Evolutionary conservation across 1,140 invertebrate genomes (phyloP).

Genomic region (Frieseomelitta varia): DNA sequence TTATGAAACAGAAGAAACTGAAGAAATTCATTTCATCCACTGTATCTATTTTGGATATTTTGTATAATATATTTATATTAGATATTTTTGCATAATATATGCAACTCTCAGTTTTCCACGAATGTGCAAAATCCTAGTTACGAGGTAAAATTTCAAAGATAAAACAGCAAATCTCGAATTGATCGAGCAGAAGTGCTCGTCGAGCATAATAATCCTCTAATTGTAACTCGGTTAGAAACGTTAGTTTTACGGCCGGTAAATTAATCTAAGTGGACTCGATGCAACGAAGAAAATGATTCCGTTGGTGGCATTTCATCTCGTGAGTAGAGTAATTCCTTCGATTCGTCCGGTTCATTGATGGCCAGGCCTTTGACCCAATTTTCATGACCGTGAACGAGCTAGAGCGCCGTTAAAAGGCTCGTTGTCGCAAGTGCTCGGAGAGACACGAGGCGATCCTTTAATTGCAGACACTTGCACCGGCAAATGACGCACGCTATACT

Average conservation of each 20-base stretch:
- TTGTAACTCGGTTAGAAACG: conserved; percentile 9
- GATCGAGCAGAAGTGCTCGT: not conserved
- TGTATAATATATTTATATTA: too few relatives aligned
- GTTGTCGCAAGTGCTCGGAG: conserved; percentile 24
- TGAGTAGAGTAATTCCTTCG: conserved; percentile 46
- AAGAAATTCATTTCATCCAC: too few relatives aligned
- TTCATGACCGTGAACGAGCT: conserved; percentile 60
- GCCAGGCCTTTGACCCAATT: conserved; percentile 61
- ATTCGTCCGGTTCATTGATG: conserved; percentile 52
- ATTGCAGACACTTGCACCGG: conserved; percentile 45
- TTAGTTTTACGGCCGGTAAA: conserved; percentile 33
- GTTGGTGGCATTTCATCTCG: not conserved
- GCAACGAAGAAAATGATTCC: conserved; percentile 43
- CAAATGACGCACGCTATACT: conserved; percentile 1
- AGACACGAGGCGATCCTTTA: conserved; percentile 52
- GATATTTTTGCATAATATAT: too few relatives aligned
- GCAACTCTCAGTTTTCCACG: too few relatives aligned
- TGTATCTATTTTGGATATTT: too few relatives aligned
- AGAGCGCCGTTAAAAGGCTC: conserved; percentile 49
- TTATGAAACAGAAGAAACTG: too few relatives aligned
- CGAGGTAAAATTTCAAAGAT: too few relatives aligned
- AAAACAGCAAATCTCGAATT: not conserved
- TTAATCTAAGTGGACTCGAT: conserved; percentile 11
- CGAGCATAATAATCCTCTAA: not conserved
- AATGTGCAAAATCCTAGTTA: too few relatives aligned